Percentiles rank a stretch among this genome's conserved stretches.
Evolutionary conservation across 1,140 invertebrate species (phyloP).

Genomic region (Diuraphis noxia): DNA sequence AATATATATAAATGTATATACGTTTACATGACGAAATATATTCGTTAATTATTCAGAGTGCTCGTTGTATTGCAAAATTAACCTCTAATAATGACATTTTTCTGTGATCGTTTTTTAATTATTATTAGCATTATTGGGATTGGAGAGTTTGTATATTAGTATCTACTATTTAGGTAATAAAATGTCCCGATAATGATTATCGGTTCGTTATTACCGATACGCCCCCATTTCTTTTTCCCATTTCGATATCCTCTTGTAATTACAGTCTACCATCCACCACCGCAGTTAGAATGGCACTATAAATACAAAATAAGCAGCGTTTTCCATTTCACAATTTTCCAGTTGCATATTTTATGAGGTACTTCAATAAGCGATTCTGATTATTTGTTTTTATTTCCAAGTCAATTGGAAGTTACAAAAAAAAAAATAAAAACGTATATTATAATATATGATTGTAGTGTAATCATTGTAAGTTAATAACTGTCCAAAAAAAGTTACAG

Average conservation of each 20-base stretch:
- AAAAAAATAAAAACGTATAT: background rate
- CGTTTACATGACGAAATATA: background rate
- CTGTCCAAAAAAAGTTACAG: background rate
- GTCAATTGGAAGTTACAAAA: background rate
- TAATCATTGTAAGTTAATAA: background rate
- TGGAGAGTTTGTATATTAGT: background rate
- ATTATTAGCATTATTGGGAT: background rate
- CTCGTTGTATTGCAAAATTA: background rate
- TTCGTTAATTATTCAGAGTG: background rate
- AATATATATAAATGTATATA: no score
- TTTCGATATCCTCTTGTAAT: background rate
- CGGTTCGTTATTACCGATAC: background rate
- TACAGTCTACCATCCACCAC: background rate
- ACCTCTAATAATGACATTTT: background rate
- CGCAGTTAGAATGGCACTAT: background rate
- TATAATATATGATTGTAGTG: background rate
- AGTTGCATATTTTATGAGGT: background rate
- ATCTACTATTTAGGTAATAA: background rate
- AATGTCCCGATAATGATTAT: background rate
- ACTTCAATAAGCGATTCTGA: background rate
- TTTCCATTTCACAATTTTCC: background rate
- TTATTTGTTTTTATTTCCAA: conserved; percentile 1
- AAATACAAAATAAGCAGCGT: background rate
- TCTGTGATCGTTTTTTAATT: background rate
- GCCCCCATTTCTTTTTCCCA: background rate